Base-by-base conservation (phyloP, 2,888 invertebrate genomes). In the Dasysyrphus tricinctus region DNA sequence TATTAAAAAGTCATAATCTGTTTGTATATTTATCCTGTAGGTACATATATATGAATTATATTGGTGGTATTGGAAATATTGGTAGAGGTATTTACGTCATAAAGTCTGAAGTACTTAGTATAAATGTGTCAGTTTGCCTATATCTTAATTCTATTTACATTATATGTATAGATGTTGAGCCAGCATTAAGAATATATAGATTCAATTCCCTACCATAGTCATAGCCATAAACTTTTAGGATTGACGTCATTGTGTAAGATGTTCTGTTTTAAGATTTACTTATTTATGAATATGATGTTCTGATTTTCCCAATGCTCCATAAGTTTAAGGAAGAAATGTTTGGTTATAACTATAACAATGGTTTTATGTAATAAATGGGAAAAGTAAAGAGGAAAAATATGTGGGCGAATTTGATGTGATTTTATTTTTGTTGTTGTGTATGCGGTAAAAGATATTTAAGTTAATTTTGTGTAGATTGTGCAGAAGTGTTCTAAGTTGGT, bases 191-290 rank as follows among this genome's bases (percentile, higher is more conserved):
- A n/a, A n/a, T n/a, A n/a, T n/a, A n/a, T n/a, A n/a, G n/a, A n/a
- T n/a, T n/a, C n/a, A n/a, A n/a, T n/a, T n/a, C n/a, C n/a, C n/a
- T n/a, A n/a, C n/a, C n/a, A n/a, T n/a, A n/a, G n/a, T n/a, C n/a
- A n/a, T n/a, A n/a, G n/a, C 24, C 24, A 24, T 12, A n/a, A 8
- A 24, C 42, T 69, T 29, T 49, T 6, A 8, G 29, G 39, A 61
- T 49, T 75, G 75, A 80, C 65, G 79, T 67, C 74, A 80, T 65
- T 49, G 49, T 39, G 32, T 49, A 42, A 24, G 54, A 11, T 12
- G 24, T 77, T 6, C 1, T 12, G 12, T 24, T 65, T 19, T 63
- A 32, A 42, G 32, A 5, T 78, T 42, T 54, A 72, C 72, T 54
- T 63, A 78, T 34, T 54, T 61, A 78, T 78, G 54, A 54, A 44